A percentile compares a stretch with the other conserved stretches of the same genome.
Evolutionary conservation across 2,797 vertebrate genomes (phyloP).

Genomic region (Sebastes oblongus): DNA sequence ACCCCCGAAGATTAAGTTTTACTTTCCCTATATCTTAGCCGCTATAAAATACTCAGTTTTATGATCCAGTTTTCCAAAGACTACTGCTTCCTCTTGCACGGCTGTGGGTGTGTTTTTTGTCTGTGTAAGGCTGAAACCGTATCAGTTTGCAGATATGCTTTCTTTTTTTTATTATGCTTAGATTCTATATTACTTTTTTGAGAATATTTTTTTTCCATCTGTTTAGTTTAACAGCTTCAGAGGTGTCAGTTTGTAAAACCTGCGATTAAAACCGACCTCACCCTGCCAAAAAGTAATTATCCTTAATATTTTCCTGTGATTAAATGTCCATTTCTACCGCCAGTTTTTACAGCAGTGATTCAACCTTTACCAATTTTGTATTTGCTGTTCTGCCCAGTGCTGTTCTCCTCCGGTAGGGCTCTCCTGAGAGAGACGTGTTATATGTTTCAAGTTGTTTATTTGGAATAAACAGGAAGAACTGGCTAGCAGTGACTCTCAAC

Average conservation of each 20-base stretch:
- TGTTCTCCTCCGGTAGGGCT: background rate
- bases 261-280: slow-evolving; percentile 8
- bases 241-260: slow-evolving; percentile 18
- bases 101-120: background rate
- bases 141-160: background rate
- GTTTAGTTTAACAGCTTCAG: slow-evolving; percentile 12
- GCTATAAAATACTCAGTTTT: slow-evolving; percentile 46
- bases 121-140: background rate
- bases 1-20: slow-evolving; percentile 33
- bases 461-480: background rate
- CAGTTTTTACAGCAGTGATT: background rate
- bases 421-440: background rate
- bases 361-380: background rate
- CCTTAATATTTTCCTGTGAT: slow-evolving; percentile 23
- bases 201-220: background rate
- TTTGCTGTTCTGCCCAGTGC: background rate
- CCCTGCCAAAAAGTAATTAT: slow-evolving; percentile 24
- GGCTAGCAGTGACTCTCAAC: background rate
- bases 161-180: background rate
- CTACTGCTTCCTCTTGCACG: slow-evolving; percentile 14
- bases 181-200: background rate
- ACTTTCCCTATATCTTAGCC: slow-evolving; percentile 49
- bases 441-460: background rate
- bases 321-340: slow-evolving; percentile 7
- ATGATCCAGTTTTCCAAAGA: slow-evolving; percentile 42